phyloP scores from a whole-genome alignment of 2,888 invertebrate species.

The Parnassius orleans region DNA sequence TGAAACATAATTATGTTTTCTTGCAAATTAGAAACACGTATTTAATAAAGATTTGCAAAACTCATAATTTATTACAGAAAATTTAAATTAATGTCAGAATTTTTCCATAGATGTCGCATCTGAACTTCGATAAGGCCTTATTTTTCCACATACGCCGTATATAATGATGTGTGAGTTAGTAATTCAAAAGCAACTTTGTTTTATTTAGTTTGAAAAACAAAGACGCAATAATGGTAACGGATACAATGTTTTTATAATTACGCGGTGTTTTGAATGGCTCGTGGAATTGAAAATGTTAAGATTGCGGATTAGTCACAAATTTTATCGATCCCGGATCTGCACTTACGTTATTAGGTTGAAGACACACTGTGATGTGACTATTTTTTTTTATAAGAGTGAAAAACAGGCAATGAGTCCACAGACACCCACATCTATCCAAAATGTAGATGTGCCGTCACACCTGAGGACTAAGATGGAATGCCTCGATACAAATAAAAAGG shows the following conservation, averaged over 20 bases:
- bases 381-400: no score
- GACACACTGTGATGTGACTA: slow-evolving; percentile 9
- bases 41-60: no score
- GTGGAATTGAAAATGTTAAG: slow-evolving; percentile 24
- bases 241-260: slow-evolving; percentile 12
- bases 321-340: slow-evolving; percentile 25
- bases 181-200: slow-evolving; percentile 15
- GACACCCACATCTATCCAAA: no score
- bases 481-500: no score
- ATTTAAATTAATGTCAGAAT: slow-evolving; percentile 5
- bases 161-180: slow-evolving; percentile 14
- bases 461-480: no score
- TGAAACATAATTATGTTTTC: no score
- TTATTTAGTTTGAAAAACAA: slow-evolving; percentile 13
- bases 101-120: slow-evolving; percentile 21
- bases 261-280: slow-evolving; percentile 12
- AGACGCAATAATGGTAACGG: slow-evolving; percentile 8
- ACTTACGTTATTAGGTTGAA: slow-evolving; percentile 17
- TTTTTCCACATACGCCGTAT: slow-evolving; percentile 10
- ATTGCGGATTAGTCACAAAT: slow-evolving; percentile 27
- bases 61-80: neutral
- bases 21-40: no score
- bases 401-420: no score
- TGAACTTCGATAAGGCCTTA: slow-evolving; percentile 17
- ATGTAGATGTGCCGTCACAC: no score